Conservation (phyloP, 2,113 vertebrate species). For the Ailurus styani region DNA sequence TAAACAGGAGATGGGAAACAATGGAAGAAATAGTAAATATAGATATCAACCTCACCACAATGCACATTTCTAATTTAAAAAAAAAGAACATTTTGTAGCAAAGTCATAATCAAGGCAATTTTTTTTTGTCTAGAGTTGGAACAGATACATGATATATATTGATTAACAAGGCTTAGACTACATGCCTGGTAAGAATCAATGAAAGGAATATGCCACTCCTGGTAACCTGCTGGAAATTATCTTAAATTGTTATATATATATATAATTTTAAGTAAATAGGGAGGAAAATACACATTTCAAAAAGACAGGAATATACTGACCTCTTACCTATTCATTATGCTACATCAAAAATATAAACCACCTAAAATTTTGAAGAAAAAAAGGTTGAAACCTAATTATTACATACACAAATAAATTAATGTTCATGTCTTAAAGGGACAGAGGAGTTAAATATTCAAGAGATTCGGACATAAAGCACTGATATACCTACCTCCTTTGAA, state of each 20-base stretch:
- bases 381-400: neutral
- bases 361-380: neutral
- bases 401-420: neutral
- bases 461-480: neutral
- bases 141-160: neutral
- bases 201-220: neutral
- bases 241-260: neutral
- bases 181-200: neutral
- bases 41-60: neutral
- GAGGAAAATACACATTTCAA: neutral
- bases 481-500: neutral
- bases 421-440: neutral
- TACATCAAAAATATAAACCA: neutral
- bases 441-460: neutral
- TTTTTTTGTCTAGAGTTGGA: neutral
- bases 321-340: neutral
- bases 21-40: neutral
- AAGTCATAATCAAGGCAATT: neutral
- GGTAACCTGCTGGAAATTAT: neutral
- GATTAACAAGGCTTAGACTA: neutral
- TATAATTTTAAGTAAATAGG: neutral
- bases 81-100: neutral
- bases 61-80: neutral
- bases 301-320: neutral
- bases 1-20: neutral